These are phyloP conservation scores for Ctenopoma kingsleyae DNA, from an alignment of 2,797 vertebrate genomes.

Conservation along the genomic window DNA sequence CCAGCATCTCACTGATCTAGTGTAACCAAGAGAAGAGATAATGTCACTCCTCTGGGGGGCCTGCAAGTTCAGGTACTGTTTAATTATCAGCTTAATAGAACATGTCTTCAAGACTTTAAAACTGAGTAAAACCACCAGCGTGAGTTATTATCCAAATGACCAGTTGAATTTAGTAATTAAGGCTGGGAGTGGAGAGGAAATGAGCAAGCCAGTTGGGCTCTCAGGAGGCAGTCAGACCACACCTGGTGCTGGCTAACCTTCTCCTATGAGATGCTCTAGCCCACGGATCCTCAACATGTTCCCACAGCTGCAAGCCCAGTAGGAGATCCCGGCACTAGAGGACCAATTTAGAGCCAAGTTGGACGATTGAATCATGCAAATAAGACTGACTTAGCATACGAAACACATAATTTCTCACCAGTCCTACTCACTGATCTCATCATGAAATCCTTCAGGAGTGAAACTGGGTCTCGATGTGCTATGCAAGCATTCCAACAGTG, in stretches of 20 bases:
- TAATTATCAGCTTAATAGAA: conserved; percentile 70
- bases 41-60: conserved; percentile 49
- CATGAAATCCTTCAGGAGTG: conserved; percentile 60
- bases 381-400: conserved; percentile 58
- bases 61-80: conserved; percentile 61
- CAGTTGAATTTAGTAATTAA: conserved; percentile 74
- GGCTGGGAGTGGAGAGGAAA: conserved; percentile 36
- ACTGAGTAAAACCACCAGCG: conserved; percentile 51
- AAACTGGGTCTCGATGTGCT: conserved; percentile 68
- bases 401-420: conserved; percentile 64
- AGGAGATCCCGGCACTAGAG: conserved; percentile 58
- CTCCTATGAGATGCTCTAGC: conserved; percentile 47
- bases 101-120: conserved; percentile 55
- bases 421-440: conserved; percentile 62
- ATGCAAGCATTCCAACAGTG: conserved; percentile 51
- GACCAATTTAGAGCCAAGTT: conserved; percentile 70
- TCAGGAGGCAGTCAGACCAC: conserved; percentile 54
- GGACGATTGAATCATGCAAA: conserved; percentile 62
- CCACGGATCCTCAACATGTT: conserved; percentile 51
- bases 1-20: conserved; percentile 51
- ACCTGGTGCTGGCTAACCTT: conserved; percentile 69
- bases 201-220: conserved; percentile 51
- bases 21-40: conserved; percentile 55
- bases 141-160: conserved; percentile 71
- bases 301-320: conserved; percentile 68